Percentiles rank a stretch among this genome's conserved stretches.
phyloP scores from a whole-genome alignment of 2,888 invertebrate species.

The Athalia cordata region DNA sequence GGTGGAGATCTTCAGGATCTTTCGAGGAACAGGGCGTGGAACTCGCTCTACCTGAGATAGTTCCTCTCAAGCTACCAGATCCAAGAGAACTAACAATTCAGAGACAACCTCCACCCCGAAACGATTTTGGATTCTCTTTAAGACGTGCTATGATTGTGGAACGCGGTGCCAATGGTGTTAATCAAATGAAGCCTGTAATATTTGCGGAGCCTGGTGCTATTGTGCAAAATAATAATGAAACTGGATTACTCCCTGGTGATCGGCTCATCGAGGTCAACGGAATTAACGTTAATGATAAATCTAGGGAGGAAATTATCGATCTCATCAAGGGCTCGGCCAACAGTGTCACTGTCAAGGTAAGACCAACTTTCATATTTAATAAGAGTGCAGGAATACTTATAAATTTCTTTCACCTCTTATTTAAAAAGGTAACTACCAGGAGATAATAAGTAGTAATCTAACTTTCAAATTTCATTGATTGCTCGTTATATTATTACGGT shows the following conservation, averaged over 20 bases:
- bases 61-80: slow-evolving; percentile 81
- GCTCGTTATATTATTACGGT: too few species aligned
- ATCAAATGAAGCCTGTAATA: slow-evolving; percentile 83
- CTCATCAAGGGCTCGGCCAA: slow-evolving; percentile 91
- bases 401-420: too few species aligned
- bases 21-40: slow-evolving; percentile 81
- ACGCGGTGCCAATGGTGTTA: slow-evolving; percentile 76
- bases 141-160: slow-evolving; percentile 91
- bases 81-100: slow-evolving; percentile 86
- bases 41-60: slow-evolving; percentile 83
- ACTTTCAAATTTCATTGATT: too few species aligned
- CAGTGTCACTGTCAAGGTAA: slow-evolving; percentile 89
- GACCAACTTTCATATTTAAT: slow-evolving; percentile 54
- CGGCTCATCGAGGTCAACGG: slow-evolving; percentile 94
- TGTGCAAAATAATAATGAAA: slow-evolving; percentile 79
- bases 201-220: slow-evolving; percentile 93
- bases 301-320: slow-evolving; percentile 94
- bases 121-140: slow-evolving; percentile 95
- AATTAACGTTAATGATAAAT: slow-evolving; percentile 87
- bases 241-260: slow-evolving; percentile 95
- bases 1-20: slow-evolving; percentile 85
- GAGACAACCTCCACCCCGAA: slow-evolving; percentile 87
- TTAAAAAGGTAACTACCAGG: too few species aligned
- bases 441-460: too few species aligned
- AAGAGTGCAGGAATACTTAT: too few species aligned